Base-by-base conservation (phyloP, 2,797 vertebrate genomes). In the Podarcis siculus region DNA sequence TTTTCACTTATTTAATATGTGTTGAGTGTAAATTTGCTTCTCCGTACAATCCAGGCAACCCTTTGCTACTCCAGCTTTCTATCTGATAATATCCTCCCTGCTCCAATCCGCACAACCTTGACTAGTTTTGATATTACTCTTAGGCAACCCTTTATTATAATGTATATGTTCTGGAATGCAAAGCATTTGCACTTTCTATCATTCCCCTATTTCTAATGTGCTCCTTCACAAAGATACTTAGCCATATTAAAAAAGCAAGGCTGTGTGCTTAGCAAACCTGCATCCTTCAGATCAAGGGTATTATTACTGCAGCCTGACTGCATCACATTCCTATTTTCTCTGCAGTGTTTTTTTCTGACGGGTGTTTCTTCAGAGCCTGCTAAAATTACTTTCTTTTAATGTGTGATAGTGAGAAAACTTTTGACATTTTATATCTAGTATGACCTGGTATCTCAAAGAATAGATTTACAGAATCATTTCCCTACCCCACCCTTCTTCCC, bases 1-100 rank as follows among this genome's bases (percentile, higher is more conserved):
- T 91, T 83, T 86, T 88, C 79, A 85, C 75, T 91, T 92, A 93
- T 89, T 90, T 87, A 90, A 79, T 89, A 49, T 13, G 61, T 30
- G 67, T 91, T 94, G 61, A 89, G 85, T 87, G 88, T 91, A 91
- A 95, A 94, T 93, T 88, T 95, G 90, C 91, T 95, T 91, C 94
- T 61, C 12, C 37, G 83, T 86, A 93, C 30, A 94, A 87, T 83
- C 82, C 86, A 89, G 82, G 75, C 89, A 90, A 91, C 91, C 91
- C 81, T 39, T 3, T 90, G 89, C 73, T 93, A 92, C 86, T 95
- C 80, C 83, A 89, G 71, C 49, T 89, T 79, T 91, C 88, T 90
- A 91, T 93, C 86, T 79, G 79, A 91, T 92, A 93, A 61, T 21
- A 13, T 39, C 1, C 87, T 95, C 45, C 42, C 42, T 8, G 39